phyloP scores from a whole-genome alignment of 2,888 invertebrate genomes.

The Netelia fuscicornis region DNA sequence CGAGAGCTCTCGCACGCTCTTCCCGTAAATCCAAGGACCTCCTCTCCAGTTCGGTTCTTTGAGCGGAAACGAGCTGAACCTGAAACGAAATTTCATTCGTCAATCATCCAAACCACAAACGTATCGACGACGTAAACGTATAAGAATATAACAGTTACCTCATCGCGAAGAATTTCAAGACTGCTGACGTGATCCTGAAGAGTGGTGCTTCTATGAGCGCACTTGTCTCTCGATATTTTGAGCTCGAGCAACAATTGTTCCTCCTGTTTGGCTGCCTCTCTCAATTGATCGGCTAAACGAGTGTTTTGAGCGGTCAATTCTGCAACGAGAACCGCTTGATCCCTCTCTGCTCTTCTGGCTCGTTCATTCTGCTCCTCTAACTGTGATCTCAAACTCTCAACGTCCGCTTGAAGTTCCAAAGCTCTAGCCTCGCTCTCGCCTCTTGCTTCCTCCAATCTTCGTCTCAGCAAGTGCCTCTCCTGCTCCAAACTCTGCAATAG shows the following conservation, averaged over 20 bases:
- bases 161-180: slow-evolving; percentile 94
- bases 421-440: slow-evolving; percentile 95
- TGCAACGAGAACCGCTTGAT: slow-evolving; percentile 92
- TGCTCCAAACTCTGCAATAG: slow-evolving; percentile 94
- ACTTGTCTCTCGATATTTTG: slow-evolving; percentile 93
- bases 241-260: slow-evolving; percentile 93
- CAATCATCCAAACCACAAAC: background rate
- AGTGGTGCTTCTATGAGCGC: slow-evolving; percentile 91
- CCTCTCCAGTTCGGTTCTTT: slow-evolving; percentile 94
- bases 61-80: slow-evolving; percentile 93
- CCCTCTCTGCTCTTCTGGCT: slow-evolving; percentile 89
- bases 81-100: slow-evolving; percentile 71
- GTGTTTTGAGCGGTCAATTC: slow-evolving; percentile 96
- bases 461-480: slow-evolving; percentile 94
- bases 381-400: slow-evolving; percentile 92
- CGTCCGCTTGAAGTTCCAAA: slow-evolving; percentile 95
- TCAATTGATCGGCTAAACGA: slow-evolving; percentile 93
- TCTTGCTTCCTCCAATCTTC: slow-evolving; percentile 93
- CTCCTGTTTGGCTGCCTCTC: slow-evolving; percentile 93
- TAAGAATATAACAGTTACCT: slow-evolving; percentile 85
- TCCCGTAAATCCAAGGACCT: slow-evolving; percentile 90
- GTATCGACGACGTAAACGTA: background rate
- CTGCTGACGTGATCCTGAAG: slow-evolving; percentile 96
- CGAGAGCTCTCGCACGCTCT: slow-evolving; percentile 92
- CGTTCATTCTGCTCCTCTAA: slow-evolving; percentile 86